These are phyloP conservation scores for Sebastes wilsoni DNA, from an alignment of 2,797 vertebrate genomes.

Conservation along the genomic window DNA sequence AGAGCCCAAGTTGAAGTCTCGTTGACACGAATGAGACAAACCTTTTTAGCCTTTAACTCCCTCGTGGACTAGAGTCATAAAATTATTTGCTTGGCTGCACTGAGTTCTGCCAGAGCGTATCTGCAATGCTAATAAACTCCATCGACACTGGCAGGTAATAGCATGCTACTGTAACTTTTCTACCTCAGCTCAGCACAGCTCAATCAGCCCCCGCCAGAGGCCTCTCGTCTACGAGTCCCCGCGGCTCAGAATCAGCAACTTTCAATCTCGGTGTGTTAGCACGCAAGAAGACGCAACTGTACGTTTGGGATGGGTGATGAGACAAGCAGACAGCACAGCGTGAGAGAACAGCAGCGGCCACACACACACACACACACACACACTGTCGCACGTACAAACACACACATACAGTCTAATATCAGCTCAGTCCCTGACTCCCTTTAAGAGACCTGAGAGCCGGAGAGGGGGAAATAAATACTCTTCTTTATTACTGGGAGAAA, in stretches of 20 bases:
- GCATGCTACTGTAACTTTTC: constrained; percentile 80
- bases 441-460: constrained; percentile 75
- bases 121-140: constrained; percentile 83
- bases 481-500: constrained; percentile 81
- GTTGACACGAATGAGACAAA: constrained; percentile 73
- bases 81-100: constrained; percentile 79
- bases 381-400: constrained; percentile 27
- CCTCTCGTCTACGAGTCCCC: constrained; percentile 75
- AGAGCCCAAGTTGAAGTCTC: constrained; percentile 33
- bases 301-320: constrained; percentile 78
- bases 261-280: constrained; percentile 81
- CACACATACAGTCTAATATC: constrained; percentile 76
- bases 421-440: constrained; percentile 73
- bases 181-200: constrained; percentile 79
- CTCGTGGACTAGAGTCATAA: constrained; percentile 67
- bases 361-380: constrained; percentile 6
- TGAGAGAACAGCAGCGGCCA: constrained; percentile 39
- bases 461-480: constrained; percentile 82
- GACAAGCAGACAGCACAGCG: constrained; percentile 73
- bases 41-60: constrained; percentile 73
- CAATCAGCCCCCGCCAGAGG: constrained; percentile 79
- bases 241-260: constrained; percentile 79
- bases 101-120: constrained; percentile 72
- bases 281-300: constrained; percentile 77
- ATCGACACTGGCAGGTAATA: constrained; percentile 77